These are phyloP conservation scores for Hystrix cristata DNA, from an alignment of 2,113 vertebrate genomes.

Conservation along the genomic window DNA sequence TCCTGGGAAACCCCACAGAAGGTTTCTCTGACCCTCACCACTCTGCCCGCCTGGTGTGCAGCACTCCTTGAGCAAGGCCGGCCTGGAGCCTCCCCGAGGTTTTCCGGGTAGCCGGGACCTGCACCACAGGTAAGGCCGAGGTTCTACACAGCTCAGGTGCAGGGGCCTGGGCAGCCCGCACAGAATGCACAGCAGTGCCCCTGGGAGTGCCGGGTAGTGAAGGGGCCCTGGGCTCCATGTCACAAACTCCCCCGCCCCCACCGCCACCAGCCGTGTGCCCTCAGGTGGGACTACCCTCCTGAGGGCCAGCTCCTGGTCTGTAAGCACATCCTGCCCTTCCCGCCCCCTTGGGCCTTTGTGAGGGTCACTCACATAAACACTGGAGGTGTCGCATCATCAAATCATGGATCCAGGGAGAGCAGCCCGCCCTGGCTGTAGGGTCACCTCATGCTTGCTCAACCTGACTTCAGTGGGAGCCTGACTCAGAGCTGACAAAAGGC, in stretches of 20 bases:
- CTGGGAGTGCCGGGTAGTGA: neutral
- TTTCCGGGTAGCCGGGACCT: neutral
- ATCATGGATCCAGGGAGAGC: neutral
- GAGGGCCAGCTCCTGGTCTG: neutral
- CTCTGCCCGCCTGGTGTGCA: neutral
- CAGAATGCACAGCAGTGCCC: neutral
- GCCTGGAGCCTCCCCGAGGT: fast-evolving
- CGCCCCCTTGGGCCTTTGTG: neutral
- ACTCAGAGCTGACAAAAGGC: fast-evolving
- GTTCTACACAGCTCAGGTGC: too few species aligned
- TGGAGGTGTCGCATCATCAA: neutral
- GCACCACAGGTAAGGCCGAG: neutral
- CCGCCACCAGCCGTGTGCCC: neutral
- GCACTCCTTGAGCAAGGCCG: fast-evolving
- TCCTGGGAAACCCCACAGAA: neutral
- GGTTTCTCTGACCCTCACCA: neutral
- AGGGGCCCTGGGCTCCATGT: too few species aligned
- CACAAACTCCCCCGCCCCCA: neutral
- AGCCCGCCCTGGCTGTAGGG: neutral
- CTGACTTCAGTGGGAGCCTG: neutral
- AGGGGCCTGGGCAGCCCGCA: fast-evolving
- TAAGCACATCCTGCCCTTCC: neutral
- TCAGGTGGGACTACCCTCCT: neutral
- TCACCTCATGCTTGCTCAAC: neutral
- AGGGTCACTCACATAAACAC: neutral